Evolutionary conservation across 2,888 invertebrate species (phyloP), one percentile per base, ranked within the genome.

Genomic region (Geotrupes spiniger): DNA sequence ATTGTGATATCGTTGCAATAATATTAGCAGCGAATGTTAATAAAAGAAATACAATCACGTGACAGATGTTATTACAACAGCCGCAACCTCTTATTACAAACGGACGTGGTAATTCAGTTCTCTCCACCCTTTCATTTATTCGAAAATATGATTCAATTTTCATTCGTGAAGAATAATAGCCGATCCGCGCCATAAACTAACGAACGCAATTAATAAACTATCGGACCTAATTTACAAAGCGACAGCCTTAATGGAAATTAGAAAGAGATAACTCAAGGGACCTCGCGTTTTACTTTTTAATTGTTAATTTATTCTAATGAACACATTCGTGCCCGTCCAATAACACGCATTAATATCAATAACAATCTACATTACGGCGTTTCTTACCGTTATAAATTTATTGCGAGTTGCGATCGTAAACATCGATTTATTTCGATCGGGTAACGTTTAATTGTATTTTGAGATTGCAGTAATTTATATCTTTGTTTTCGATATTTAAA

Each of bases 131-230:
- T 17, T 43, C 29, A 29, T 40, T 38, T 16, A 27, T 37, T 42
- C 45, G 46, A 51, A 51, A 46, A 42, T 46, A 42, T 46, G 46
- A 51, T 46, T 46, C 46, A 46, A 46, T 51, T 21, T 21, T 21
- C 21, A 21, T 21, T 4, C 46, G 46, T 39, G 46, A 44, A 44
- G 52, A 50, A 52, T 51, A 52, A 54, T 48, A 48, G 41, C 42
- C 31, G 36, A 21, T 42, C 33, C 21, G 26, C 39, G 51, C 54
- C 44, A 46, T 46, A 49, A 25, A 29, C 51, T 58, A 57, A 60
- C 57, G 55, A 57, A 55, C 38, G 52, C 55, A 57, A 59, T 57
- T 57, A 59, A 59, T 59, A 59, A 54, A 53, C 57, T 52, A 56
- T 56, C 53, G 38, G 40, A 54, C 42, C 54, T 54, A 56, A 59